Conservation (phyloP, 2,113 vertebrate species). For the Grallaria varia region DNA sequence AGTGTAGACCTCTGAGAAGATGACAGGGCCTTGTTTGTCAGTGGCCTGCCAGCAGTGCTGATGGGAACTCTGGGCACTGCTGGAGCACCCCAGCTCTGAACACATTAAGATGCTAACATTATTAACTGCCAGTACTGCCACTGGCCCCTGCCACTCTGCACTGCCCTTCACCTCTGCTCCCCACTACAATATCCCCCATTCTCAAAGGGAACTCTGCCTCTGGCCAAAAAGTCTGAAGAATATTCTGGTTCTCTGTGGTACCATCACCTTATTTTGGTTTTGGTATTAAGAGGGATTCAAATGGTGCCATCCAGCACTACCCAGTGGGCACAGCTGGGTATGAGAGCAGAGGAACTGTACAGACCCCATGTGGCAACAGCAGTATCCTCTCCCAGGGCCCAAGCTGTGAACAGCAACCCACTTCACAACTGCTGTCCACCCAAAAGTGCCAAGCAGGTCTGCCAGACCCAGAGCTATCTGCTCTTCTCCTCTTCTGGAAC, state of each 20-base stretch:
- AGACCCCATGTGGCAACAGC: rapidly evolving
- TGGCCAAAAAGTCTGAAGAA: background rate
- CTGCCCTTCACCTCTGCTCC: background rate
- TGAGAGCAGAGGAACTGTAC: background rate
- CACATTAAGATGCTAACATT: rapidly evolving
- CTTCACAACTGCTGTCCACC: background rate
- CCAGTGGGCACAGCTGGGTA: background rate
- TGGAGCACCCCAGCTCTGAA: background rate
- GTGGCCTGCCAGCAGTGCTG: background rate
- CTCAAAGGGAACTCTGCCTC: background rate
- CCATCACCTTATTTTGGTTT: background rate
- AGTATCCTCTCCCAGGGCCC: background rate
- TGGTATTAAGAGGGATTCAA: background rate
- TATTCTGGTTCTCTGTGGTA: background rate
- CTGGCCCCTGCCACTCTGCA: background rate
- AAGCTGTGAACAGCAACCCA: background rate
- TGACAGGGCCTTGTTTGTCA: background rate
- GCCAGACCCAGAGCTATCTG: background rate
- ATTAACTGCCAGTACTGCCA: background rate
- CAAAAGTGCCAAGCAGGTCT: background rate
- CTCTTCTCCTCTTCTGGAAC: background rate
- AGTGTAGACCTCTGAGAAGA: background rate
- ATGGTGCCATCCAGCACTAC: background rate
- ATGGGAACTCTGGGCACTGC: background rate
- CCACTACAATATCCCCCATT: background rate